These are phyloP conservation scores for Cynocephalus volans DNA, from an alignment of 2,113 vertebrate species.

Conservation along the genomic window DNA sequence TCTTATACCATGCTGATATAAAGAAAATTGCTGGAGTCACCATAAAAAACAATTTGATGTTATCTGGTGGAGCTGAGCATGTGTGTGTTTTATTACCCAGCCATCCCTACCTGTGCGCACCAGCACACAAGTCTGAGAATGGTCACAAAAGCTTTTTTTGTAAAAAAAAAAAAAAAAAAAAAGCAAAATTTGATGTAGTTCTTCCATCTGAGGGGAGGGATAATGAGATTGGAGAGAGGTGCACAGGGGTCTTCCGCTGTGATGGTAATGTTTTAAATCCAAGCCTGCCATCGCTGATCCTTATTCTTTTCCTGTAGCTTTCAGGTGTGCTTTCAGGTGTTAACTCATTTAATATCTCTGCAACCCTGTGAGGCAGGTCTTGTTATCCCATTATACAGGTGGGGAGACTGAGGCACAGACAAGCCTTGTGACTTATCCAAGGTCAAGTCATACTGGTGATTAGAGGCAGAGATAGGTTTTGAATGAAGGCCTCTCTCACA, in stretches of 20 bases:
- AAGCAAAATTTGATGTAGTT: not conserved
- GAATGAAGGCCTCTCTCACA: not conserved
- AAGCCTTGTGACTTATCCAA: not conserved
- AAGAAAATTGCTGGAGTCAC: not conserved
- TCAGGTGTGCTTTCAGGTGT: not conserved
- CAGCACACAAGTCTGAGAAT: not conserved
- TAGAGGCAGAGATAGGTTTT: not conserved
- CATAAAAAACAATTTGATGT: not conserved
- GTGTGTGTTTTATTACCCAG: not conserved
- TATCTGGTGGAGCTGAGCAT: not conserved
- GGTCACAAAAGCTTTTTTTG: not conserved
- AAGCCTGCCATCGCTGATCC: not conserved
- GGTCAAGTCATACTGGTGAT: not conserved
- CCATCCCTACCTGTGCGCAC: not conserved
- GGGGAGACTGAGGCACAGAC: not conserved
- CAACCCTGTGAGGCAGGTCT: no score
- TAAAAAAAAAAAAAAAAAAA: not conserved
- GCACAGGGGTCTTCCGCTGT: not conserved
- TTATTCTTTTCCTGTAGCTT: not conserved
- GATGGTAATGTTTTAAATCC: not conserved
- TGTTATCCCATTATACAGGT: not conserved
- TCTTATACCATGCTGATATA: not conserved
- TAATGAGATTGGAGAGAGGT: not conserved
- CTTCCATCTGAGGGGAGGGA: not conserved
- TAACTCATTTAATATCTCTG: no score